Base-by-base conservation (phyloP, 2,113 vertebrate genomes). In the Scartelaos histophorus region DNA sequence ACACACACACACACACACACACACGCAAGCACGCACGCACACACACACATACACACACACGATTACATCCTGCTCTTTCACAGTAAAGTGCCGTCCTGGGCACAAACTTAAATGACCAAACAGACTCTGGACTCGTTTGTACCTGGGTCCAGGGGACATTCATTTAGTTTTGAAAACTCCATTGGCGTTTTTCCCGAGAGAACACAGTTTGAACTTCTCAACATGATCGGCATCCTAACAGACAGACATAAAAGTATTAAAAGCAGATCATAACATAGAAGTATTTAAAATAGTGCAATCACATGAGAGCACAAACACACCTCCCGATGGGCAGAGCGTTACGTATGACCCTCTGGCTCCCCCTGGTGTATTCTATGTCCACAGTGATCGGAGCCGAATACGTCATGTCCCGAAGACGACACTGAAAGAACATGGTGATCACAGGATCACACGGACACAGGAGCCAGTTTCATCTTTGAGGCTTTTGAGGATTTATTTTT, bases 121-220 rank as follows among this genome's bases (percentile, higher is more conserved):
- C 29, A 29, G 29, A 29, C 29, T 29, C 29, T 29, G n/a, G n/a
- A n/a, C 4, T 29, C 17, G 43, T 16, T 24, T 21, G 9, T 89
- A 98, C 97, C 97, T 95, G 98, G 98, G 90, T 99, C 97, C 80
- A 99, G 91, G 0, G 98, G 97, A 81, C 97, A 99, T 74, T 99
- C 97, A 0, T 99, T 99, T 12, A 99, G 93, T 74, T 97, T 99
- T 43, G 97, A 95, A 87, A 96, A 98, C 90, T 99, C 98, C 75
- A 98, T 95, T 0, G 94, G 95, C 0, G 98, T 98, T 83, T 99
- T 99, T 69, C 97, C 97, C 0, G 94, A 96, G 57, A 99, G 95
- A 49, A 99, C 98, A 81, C 98, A 99, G 84, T 99, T 99, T 7
- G 97, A 99, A 69, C 98, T 98, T 24, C 96, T 94, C 46, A 99